Percentiles rank a stretch among this genome's conserved stretches.
Evolutionary conservation across 2,113 vertebrate genomes (phyloP).

Genomic region (Ptychochromis oligacanthus): DNA sequence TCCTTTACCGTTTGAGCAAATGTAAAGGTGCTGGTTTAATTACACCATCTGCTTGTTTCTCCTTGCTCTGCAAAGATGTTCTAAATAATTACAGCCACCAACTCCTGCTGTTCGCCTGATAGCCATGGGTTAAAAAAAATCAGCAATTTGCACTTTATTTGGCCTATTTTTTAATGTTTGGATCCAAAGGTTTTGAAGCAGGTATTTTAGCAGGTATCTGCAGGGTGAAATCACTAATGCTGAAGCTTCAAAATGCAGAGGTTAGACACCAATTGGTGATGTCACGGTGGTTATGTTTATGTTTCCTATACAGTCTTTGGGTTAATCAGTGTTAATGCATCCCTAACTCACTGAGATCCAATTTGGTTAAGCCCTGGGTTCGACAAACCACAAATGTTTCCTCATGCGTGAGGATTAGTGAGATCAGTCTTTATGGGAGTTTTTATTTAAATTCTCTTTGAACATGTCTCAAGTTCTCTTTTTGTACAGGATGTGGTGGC

Average conservation of each 20-base stretch:
- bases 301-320: neutral
- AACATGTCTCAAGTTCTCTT: neutral
- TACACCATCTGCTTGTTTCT: neutral
- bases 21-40: neutral
- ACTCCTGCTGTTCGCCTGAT: neutral
- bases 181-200: too few species aligned
- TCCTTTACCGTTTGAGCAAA: neutral
- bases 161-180: too few species aligned
- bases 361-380: rapidly evolving
- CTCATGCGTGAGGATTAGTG: neutral
- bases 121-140: neutral
- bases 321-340: neutral
- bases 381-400: neutral
- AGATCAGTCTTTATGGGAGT: neutral
- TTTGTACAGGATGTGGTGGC: constrained; percentile 11
- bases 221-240: neutral
- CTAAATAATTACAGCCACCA: rapidly evolving
- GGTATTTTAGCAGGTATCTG: too few species aligned
- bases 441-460: neutral
- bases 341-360: rapidly evolving
- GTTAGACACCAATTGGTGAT: rapidly evolving
- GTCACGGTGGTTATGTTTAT: neutral
- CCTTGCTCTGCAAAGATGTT: too few species aligned
- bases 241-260: rapidly evolving
- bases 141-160: rapidly evolving